Evolutionary conservation across 1,140 invertebrate species (phyloP).

Genomic region (Campodea augens): DNA sequence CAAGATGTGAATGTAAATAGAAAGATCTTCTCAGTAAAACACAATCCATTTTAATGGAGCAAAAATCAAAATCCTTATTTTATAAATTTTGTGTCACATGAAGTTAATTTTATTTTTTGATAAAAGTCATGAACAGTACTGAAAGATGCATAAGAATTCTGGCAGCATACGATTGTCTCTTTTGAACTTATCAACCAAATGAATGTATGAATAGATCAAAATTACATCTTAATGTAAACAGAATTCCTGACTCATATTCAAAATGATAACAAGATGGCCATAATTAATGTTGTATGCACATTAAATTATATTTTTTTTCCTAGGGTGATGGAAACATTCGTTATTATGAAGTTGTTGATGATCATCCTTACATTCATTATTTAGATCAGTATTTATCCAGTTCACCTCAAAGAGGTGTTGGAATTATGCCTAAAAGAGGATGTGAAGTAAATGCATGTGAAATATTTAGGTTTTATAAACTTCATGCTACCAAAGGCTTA

Average conservation of each 20-base stretch:
- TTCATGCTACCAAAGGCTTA: constrained; percentile 65
- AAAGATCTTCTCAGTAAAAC: too few species aligned
- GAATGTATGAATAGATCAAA: constrained; percentile 7
- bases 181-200: too few species aligned
- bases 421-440: constrained; percentile 86
- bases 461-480: constrained; percentile 77
- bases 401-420: constrained; percentile 68
- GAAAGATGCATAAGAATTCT: too few species aligned
- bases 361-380: constrained; percentile 68
- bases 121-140: too few species aligned
- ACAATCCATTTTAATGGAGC: too few species aligned
- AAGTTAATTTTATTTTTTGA: too few species aligned
- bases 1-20: too few species aligned
- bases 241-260: constrained; percentile 2
- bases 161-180: too few species aligned
- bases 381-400: constrained; percentile 83
- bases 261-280: background rate
- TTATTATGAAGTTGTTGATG: constrained; percentile 80
- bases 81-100: too few species aligned
- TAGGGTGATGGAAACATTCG: constrained; percentile 85
- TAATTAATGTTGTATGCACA: constrained; percentile 1
- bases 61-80: too few species aligned
- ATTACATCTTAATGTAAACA: constrained; percentile 1
- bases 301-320: constrained; percentile 12
- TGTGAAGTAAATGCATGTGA: constrained; percentile 61